Evolutionary conservation across 2,113 vertebrate species (phyloP), one percentile per base, ranked within the genome.

Genomic region (Emydura subglobosa): DNA sequence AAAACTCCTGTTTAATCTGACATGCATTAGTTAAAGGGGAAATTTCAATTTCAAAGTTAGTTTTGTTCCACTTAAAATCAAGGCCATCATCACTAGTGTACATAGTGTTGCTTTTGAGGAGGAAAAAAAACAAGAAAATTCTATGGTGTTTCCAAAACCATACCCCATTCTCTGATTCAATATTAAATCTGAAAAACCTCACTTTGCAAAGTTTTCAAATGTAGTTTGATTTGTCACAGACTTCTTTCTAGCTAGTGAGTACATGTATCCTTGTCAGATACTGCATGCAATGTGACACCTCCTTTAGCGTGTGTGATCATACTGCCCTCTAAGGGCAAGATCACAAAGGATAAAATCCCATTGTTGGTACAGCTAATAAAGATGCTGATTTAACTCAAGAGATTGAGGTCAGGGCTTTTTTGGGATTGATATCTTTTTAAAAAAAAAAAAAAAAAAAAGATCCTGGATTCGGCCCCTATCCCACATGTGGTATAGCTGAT

Each of bases 11-110:
- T 89, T 94, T 95, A 82, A 91, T 92, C 85, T 89, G 50, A 79
- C 0, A 88, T 82, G 24, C 68, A 79, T 93, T 87, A 85, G 74
- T 90, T 90, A 81, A 95, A 87, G 72, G 83, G 95, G 93, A 95
- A 39, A 54, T 55, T 74, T 86, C 47, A 39, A 76, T n/a, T n/a
- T 89, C 50, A 68, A 87, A n/a, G 2, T 0, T 1, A 47, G 16
- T 83, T 61, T 14, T 94, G 49, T 88, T 51, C 16, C 25, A 14
- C 44, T 57, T n/a, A 31, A 85, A 34, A 34, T 61, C 5, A 7
- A 14, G 59, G 91, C 80, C 2, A 0, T 65, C 87, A 80, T 39
- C 57, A 93, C 25, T 7, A 31, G 59, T 24, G 1, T 2, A 3
- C 79, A 27, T 34, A 61, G 81, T 10, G 19, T 13, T 76, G 24